Evolutionary conservation across 2,797 vertebrate species (phyloP).

Genomic region (Liasis olivaceus): DNA sequence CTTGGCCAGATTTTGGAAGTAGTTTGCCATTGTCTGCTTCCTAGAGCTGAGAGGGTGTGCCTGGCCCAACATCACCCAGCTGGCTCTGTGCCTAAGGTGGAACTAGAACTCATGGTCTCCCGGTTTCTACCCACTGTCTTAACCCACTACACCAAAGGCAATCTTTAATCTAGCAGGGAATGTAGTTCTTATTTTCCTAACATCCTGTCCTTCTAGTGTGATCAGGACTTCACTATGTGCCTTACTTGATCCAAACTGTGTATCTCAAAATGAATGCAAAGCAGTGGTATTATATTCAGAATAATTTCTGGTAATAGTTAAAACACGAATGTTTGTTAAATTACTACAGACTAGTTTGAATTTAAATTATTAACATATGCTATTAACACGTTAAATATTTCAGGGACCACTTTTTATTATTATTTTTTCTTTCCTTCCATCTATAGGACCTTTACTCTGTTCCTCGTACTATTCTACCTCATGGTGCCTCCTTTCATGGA

Average conservation of each 20-base stretch:
- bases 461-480: conserved; percentile 99
- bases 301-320: background rate
- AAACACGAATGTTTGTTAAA: background rate
- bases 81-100: no score
- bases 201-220: background rate
- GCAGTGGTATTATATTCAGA: no score
- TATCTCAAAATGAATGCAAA: background rate
- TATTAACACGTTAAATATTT: background rate
- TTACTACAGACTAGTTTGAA: background rate
- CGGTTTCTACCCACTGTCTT: no score
- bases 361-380: background rate
- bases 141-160: no score
- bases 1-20: no score
- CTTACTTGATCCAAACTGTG: background rate
- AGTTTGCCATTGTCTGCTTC: no score
- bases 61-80: no score
- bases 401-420: background rate
- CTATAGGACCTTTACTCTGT: conserved; percentile 93
- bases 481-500: conserved; percentile 98
- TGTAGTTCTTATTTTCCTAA: no score
- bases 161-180: no score
- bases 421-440: conserved; percentile 34
- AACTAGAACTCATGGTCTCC: no score
- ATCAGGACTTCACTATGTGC: background rate
- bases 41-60: no score